These are phyloP conservation scores for Cherax destructor DNA, from an alignment of 1,140 invertebrate genomes.

Conservation along the genomic window DNA sequence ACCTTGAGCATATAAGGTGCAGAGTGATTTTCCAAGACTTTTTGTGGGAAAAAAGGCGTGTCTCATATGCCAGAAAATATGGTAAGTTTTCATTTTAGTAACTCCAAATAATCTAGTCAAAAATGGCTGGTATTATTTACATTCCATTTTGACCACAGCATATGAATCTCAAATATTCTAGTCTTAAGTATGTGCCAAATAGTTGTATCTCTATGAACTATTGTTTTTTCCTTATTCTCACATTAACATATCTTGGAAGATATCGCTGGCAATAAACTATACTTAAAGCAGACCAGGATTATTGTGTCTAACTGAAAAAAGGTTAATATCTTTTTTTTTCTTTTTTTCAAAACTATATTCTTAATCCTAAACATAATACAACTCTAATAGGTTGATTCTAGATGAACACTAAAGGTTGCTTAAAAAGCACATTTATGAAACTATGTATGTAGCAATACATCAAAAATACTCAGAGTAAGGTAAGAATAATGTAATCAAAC, in stretches of 20 bases:
- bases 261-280: not conserved
- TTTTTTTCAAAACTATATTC: not conserved
- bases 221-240: not conserved
- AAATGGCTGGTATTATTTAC: slow-evolving; percentile 81
- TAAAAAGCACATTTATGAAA: not conserved
- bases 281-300: not conserved
- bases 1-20: no score
- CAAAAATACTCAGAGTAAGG: not conserved
- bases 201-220: not conserved
- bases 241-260: not conserved
- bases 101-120: slow-evolving; percentile 84
- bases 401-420: not conserved
- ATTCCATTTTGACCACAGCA: not conserved
- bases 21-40: no score
- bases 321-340: not conserved
- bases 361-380: not conserved
- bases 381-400: not conserved
- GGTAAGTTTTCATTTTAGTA: slow-evolving; percentile 85
- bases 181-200: not conserved
- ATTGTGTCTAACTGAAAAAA: not conserved
- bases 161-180: not conserved
- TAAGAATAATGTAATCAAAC: not conserved
- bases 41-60: no score
- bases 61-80: no score
- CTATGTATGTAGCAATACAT: not conserved